Evolutionary conservation across 2,888 invertebrate genomes (phyloP).

Genomic region (Gastrophysa polygoni): DNA sequence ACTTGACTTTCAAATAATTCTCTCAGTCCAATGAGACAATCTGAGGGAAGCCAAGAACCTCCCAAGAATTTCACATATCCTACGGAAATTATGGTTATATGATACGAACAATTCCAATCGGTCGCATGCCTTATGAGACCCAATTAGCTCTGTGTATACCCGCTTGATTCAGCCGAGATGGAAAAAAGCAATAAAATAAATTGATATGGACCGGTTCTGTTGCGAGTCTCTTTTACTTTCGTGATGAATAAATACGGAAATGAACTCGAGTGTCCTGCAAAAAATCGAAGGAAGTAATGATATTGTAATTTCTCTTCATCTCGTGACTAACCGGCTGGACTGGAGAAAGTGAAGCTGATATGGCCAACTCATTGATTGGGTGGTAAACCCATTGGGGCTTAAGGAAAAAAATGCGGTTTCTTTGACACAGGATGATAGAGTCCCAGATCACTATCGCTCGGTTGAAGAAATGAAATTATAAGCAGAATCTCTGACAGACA

Average conservation of each 20-base stretch:
- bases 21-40: background rate
- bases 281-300: slow-evolving; percentile 16
- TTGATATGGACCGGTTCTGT: background rate
- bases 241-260: slow-evolving; percentile 27
- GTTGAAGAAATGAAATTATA: no score
- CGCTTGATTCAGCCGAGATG: background rate
- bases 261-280: slow-evolving; percentile 15
- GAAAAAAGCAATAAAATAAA: background rate
- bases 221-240: slow-evolving; percentile 21
- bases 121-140: background rate
- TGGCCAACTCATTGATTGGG: slow-evolving; percentile 2
- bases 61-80: slow-evolving; percentile 2
- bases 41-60: slow-evolving; percentile 10
- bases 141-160: background rate
- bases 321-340: background rate
- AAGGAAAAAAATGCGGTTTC: background rate
- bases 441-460: no score
- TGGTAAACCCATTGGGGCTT: background rate
- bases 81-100: background rate
- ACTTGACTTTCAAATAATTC: slow-evolving; percentile 2
- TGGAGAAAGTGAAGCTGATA: slow-evolving; percentile 19
- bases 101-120: background rate
- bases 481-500: no score
- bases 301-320: slow-evolving; percentile 18
- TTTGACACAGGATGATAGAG: no score